Conservation (phyloP, 2,888 invertebrate species). For the Stegophylla sp. region DNA sequence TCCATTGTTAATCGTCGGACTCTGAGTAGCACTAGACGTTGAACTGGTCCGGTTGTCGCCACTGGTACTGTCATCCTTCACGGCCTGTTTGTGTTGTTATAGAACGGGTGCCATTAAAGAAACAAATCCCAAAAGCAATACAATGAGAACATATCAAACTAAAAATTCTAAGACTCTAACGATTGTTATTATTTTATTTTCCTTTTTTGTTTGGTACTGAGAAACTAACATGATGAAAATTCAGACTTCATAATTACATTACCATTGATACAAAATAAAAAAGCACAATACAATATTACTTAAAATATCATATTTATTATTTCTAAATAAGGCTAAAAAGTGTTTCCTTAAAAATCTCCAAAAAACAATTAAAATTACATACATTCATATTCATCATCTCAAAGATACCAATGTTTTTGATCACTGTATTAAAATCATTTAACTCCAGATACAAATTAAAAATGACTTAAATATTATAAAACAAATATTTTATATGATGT, state of each 20-base stretch:
- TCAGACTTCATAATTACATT: neutral
- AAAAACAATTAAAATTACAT: too few species aligned
- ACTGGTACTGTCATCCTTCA: constrained; percentile 58
- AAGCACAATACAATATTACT: neutral
- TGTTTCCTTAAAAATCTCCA: too few species aligned
- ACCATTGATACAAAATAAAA: neutral
- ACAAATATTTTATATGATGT: too few species aligned
- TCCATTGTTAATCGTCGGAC: constrained; percentile 58
- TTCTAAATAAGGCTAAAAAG: too few species aligned
- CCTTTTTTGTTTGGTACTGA: neutral
- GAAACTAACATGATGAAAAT: neutral
- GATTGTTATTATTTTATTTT: constrained; percentile 3
- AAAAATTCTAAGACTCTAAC: constrained; percentile 41
- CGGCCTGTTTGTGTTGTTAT: constrained; percentile 57
- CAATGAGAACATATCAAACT: constrained; percentile 54
- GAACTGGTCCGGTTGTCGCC: constrained; percentile 58
- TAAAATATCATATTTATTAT: neutral
- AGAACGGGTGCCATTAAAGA: constrained; percentile 57
- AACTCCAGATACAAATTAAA: too few species aligned
- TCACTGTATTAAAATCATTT: too few species aligned
- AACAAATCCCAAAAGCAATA: constrained; percentile 59
- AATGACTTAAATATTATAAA: too few species aligned
- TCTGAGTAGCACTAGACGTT: constrained; percentile 57
- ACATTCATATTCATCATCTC: too few species aligned
- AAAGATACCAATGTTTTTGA: too few species aligned